A percentile compares a stretch with the other conserved stretches of the same genome.
Conservation (phyloP, 2,888 invertebrate genomes). For the Erebia ligea region DNA sequence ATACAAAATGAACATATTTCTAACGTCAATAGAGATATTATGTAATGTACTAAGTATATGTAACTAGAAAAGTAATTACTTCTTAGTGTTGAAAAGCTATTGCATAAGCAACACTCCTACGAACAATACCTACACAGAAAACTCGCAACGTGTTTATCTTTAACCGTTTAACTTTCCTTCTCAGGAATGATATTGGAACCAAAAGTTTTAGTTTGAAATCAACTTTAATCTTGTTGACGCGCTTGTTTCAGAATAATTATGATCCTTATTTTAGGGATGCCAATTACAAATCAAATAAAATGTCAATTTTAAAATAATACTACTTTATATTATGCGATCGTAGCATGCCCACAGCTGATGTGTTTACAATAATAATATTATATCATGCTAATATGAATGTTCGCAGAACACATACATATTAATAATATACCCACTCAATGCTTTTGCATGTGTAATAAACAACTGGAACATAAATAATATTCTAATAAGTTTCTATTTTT, state of each 20-base stretch:
- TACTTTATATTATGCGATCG: no score
- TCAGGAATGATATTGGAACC: conserved; percentile 3
- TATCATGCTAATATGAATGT: background rate
- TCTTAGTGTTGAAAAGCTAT: background rate
- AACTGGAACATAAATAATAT: background rate
- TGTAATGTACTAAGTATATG: background rate
- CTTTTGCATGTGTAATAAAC: background rate
- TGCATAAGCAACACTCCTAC: conserved; percentile 4
- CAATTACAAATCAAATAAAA: no score
- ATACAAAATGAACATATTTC: no score
- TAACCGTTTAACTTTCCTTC: conserved; percentile 10
- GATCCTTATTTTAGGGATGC: no score
- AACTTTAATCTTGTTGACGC: background rate
- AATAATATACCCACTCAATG: background rate
- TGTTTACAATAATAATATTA: background rate
- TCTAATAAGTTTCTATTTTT: no score
- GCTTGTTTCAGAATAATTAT: no score
- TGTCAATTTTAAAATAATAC: no score
- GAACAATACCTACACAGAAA: conserved; percentile 3
- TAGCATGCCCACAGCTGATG: no score
- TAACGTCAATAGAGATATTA: background rate
- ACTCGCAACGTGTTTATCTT: conserved; percentile 6
- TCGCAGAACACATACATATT: background rate
- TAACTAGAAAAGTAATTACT: background rate
- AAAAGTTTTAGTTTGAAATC: conserved; percentile 8